A percentile compares a stretch with the other conserved stretches of the same genome.
phyloP scores from a whole-genome alignment of 2,888 invertebrate species.

The Drosophila maculinotata region DNA sequence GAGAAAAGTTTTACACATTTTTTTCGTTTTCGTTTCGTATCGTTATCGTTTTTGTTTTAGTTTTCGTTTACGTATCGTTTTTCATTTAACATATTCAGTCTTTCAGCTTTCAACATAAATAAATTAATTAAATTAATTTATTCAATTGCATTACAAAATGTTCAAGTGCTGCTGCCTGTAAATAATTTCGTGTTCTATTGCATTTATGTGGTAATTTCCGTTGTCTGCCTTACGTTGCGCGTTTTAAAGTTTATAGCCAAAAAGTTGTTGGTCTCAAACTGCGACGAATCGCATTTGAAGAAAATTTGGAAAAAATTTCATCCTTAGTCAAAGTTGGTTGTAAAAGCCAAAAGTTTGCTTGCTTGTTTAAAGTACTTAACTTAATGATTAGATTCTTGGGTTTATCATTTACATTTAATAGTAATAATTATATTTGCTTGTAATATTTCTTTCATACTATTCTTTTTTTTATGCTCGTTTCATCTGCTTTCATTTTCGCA shows the following conservation, averaged over 20 bases:
- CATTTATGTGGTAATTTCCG: slow-evolving; percentile 77
- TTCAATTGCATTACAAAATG: slow-evolving; percentile 73
- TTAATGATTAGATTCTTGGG: slow-evolving; percentile 58
- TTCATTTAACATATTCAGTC: slow-evolving; percentile 83
- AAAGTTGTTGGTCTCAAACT: slow-evolving; percentile 54
- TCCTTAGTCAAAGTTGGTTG: slow-evolving; percentile 75
- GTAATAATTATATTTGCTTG: slow-evolving; percentile 63
- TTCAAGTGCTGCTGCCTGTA: slow-evolving; percentile 71
- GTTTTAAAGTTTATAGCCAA: slow-evolving; percentile 79
- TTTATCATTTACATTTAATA: slow-evolving; percentile 74
- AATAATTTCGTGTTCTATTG: slow-evolving; percentile 79
- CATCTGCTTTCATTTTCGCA: slow-evolving; percentile 23
- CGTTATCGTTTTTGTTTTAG: slow-evolving; percentile 29
- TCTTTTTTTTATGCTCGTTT: background rate
- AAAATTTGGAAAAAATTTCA: slow-evolving; percentile 76
- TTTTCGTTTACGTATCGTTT: slow-evolving; percentile 38
- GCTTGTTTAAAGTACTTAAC: slow-evolving; percentile 59
- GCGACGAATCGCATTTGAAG: slow-evolving; percentile 37
- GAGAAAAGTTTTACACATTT: slow-evolving; percentile 66
- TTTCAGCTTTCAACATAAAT: slow-evolving; percentile 81
- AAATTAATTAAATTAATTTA: slow-evolving; percentile 83
- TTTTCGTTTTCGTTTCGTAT: slow-evolving; percentile 49
- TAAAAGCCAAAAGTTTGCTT: slow-evolving; percentile 78
- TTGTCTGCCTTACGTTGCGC: slow-evolving; percentile 76
- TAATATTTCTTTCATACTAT: slow-evolving; percentile 39